Base-by-base conservation (phyloP, 2,113 vertebrate genomes). In the Anolis sagrei region DNA sequence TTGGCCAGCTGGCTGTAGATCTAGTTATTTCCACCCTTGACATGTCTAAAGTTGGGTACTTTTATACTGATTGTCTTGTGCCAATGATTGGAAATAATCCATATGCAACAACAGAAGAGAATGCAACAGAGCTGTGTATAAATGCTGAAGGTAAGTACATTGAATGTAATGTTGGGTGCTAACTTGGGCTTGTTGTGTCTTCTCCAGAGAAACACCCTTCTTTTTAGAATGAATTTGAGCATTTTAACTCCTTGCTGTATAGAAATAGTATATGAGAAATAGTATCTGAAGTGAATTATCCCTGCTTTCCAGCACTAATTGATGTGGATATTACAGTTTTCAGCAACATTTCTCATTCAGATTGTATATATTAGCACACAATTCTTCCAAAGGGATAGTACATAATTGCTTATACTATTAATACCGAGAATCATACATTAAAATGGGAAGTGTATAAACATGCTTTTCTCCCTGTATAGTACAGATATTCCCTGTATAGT, bases 81-180 rank as follows among this genome's bases (percentile, higher is more conserved):
- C 99, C 98, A 0, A 98, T 99, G 97, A 97, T 96, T 75, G 99
- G 99, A 69, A 99, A 98, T 93, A 98, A 99, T 93, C 98, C 98
- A 0, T 99, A 98, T 91, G 93, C 97, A 89, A 96, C 95, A 78
- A 91, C 95, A 74, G 94, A 96, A 86, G 97, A 97, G 39, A 96
- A 98, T 76, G 92, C 97, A 2, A 29, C 90, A 4, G 97, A 98
- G 84, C 94, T 99, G 80, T 97, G 98, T 93, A 98, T 96, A 81
- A 97, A 97, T 66, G 97, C 98, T 88, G 98, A 99, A 97, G 98
- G 99, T 99, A 79, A 2, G 95, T 94, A 21, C 7, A 44, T 0
- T 66, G 73, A 61, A 72, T 70, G 51, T 21, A 19, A 1, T 75
- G 5, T 78, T 83, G 86, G 27, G 11, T 64, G 13, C 70, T 36